phyloP scores from a whole-genome alignment of 2,888 invertebrate species.

The Synanthedon myopaeformis region DNA sequence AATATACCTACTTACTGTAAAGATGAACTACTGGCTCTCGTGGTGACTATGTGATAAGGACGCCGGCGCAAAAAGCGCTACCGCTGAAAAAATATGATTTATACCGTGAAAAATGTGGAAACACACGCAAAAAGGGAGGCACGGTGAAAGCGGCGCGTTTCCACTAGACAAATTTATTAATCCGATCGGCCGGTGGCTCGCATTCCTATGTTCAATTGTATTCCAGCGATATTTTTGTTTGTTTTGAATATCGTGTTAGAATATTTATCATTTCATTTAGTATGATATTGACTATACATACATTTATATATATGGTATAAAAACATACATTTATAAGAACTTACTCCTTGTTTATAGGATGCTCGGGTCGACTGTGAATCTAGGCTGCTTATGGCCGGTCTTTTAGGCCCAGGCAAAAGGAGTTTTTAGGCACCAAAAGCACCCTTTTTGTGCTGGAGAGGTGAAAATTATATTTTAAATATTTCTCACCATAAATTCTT shows the following conservation, averaged over 20 bases:
- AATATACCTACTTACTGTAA: neutral
- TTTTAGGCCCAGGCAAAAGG: no score
- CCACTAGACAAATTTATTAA: constrained; percentile 68
- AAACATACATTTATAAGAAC: no score
- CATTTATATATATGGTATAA: no score
- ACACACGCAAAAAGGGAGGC: constrained; percentile 62
- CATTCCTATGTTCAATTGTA: constrained; percentile 31
- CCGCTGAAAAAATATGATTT: constrained; percentile 71
- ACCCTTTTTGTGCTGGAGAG: no score
- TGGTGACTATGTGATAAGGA: constrained; percentile 11
- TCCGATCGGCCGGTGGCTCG: constrained; percentile 46
- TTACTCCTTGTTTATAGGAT: no score
- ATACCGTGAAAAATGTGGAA: constrained; percentile 70
- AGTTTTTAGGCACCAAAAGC: no score
- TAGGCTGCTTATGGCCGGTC: no score
- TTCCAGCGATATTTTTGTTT: constrained; percentile 15
- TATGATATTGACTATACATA: no score
- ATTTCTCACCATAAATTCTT: constrained; percentile 1
- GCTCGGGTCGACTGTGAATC: no score
- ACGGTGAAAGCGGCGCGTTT: constrained; percentile 60
- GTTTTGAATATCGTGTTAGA: neutral
- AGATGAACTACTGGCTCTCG: neutral
- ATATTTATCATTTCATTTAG: no score
- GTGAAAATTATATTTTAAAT: no score
- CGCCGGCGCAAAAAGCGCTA: constrained; percentile 61